phyloP scores from a whole-genome alignment of 2,113 vertebrate genomes.

The Limanda limanda region DNA sequence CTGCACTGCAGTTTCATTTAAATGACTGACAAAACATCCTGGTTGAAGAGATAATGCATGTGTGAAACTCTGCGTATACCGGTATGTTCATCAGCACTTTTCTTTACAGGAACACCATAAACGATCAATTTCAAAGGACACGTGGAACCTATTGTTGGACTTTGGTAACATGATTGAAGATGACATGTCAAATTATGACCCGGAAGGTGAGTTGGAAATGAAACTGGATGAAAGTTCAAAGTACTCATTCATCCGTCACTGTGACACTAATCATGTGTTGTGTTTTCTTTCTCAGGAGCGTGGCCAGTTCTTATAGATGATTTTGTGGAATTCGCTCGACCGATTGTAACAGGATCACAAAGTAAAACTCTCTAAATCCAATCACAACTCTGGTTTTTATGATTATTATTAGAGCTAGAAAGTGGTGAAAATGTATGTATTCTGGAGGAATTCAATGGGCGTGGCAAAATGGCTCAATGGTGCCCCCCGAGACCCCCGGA shows the following conservation, averaged over 20 bases:
- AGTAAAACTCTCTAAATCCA: constrained; percentile 84
- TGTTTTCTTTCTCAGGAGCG: constrained; percentile 81
- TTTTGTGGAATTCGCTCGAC: constrained; percentile 95
- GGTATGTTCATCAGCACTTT: constrained; percentile 74
- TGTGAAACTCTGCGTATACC: constrained; percentile 47
- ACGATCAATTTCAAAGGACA: constrained; percentile 96
- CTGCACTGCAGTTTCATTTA: not conserved
- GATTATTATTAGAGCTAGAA: too few species aligned
- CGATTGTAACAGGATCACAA: constrained; percentile 91
- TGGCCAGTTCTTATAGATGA: constrained; percentile 98
- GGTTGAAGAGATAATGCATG: not conserved
- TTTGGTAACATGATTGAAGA: constrained; percentile 97
- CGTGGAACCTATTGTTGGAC: constrained; percentile 96
- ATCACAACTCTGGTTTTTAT: constrained; percentile 63
- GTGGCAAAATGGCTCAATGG: too few species aligned
- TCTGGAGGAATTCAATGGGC: too few species aligned
- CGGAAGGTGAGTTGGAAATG: constrained; percentile 86
- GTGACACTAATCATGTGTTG: constrained; percentile 27
- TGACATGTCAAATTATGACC: constrained; percentile 97
- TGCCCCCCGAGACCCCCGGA: too few species aligned
- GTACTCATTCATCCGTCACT: too few species aligned
- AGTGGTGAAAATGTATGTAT: too few species aligned
- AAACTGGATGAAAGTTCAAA: not conserved
- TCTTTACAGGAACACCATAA: constrained; percentile 92
- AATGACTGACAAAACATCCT: not conserved